phyloP scores from a whole-genome alignment of 2,113 vertebrate genomes.

The Alexandromys fortis region DNA sequence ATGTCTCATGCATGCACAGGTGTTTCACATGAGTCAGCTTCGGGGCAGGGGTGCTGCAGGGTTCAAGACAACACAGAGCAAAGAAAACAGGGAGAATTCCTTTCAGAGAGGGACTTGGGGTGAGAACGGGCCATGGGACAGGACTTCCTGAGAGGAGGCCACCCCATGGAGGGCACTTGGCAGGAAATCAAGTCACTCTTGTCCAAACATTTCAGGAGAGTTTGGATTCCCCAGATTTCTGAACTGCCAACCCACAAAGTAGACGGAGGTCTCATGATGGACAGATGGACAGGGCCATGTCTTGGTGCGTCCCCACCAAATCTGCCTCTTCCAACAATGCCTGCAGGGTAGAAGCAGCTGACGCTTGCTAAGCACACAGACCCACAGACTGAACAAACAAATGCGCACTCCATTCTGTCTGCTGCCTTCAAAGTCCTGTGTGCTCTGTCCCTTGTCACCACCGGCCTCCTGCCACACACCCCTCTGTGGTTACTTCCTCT shows the following conservation, averaged over 20 bases:
- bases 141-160: background rate
- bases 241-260: too few relatives aligned
- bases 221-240: background rate
- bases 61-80: background rate
- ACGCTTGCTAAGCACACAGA: accelerated
- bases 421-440: background rate
- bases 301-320: too few relatives aligned
- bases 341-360: accelerated
- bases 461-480: too few relatives aligned
- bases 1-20: background rate
- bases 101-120: background rate
- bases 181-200: background rate
- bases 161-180: background rate
- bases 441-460: background rate
- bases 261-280: background rate
- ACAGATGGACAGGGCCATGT: background rate
- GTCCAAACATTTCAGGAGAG: background rate
- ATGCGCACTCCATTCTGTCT: background rate
- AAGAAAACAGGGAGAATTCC: background rate
- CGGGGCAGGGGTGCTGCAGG: too few relatives aligned
- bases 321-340: background rate
- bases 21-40: background rate
- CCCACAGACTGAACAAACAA: background rate
- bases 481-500: background rate
- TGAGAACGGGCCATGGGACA: background rate